Percentiles rank a stretch among this genome's conserved stretches.
Evolutionary conservation across 2,888 invertebrate species (phyloP).

Genomic region (Phyllotreta cruciferae): DNA sequence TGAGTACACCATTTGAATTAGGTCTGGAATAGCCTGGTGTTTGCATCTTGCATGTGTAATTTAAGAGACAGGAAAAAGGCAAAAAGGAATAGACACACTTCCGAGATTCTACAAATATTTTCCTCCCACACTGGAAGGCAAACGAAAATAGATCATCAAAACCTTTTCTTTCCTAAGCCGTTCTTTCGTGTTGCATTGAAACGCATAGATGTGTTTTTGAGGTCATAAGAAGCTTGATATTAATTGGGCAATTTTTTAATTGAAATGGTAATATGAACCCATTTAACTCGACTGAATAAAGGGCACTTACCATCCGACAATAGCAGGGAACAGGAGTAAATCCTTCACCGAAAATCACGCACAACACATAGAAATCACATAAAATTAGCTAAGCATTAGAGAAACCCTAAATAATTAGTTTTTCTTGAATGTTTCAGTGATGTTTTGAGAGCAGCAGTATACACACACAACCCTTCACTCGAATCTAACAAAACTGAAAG

Average conservation of each 20-base stretch:
- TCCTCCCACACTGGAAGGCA: conserved; percentile 12
- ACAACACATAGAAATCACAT: conserved; percentile 4
- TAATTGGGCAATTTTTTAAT: background rate
- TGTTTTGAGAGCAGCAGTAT: conserved; percentile 18
- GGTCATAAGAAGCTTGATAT: background rate
- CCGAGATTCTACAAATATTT: conserved; percentile 2
- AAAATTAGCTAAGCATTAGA: background rate
- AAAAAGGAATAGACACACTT: too few relatives aligned
- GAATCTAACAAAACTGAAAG: conserved; percentile 22
- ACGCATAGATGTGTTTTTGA: too few relatives aligned
- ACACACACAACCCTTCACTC: conserved; percentile 7
- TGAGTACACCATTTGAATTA: too few relatives aligned
- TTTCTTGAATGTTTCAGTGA: too few relatives aligned
- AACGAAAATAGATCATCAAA: conserved; percentile 3
- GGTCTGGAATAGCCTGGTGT: too few relatives aligned
- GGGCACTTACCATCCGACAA: conserved; percentile 15
- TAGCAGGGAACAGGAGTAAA: background rate
- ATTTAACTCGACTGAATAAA: background rate
- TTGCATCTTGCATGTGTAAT: too few relatives aligned
- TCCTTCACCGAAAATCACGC: conserved; percentile 4
- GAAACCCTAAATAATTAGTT: background rate
- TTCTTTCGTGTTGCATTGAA: conserved; percentile 4
- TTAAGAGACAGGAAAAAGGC: too few relatives aligned
- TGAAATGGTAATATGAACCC: conserved; percentile 9
- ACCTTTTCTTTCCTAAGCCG: conserved; percentile 5